Percentiles rank a stretch among this genome's conserved stretches.
These are phyloP conservation scores for Lethrus apterus DNA, from an alignment of 1,140 invertebrate species.

Conservation along the genomic window DNA sequence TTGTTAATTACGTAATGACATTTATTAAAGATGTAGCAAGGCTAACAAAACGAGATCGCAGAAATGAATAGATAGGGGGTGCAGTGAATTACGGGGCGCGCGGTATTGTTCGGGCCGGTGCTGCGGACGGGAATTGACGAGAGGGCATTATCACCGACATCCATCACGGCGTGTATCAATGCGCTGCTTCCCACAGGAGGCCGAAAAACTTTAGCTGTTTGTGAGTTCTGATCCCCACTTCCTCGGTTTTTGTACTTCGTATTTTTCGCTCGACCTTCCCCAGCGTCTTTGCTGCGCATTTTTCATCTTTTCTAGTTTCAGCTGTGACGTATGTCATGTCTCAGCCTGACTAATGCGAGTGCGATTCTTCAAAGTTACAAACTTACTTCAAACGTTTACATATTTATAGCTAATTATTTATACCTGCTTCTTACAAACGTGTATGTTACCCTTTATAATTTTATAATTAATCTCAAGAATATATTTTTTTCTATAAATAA, in stretches of 20 bases:
- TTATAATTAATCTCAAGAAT: no score
- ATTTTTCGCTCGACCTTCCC: constrained; percentile 32
- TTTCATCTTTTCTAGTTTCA: constrained; percentile 41
- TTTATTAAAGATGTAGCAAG: constrained; percentile 19
- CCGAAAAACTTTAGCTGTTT: constrained; percentile 38
- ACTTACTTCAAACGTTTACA: no score
- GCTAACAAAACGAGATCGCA: constrained; percentile 22
- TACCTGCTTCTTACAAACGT: no score
- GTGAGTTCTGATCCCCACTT: constrained; percentile 32
- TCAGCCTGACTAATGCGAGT: constrained; percentile 27
- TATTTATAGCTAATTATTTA: no score
- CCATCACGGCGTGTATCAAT: constrained; percentile 43
- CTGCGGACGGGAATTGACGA: constrained; percentile 43
- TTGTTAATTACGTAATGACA: constrained; percentile 15
- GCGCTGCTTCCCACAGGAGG: constrained; percentile 41
- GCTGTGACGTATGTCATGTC: constrained; percentile 38
- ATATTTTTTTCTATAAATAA: no score
- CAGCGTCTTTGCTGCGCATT: constrained; percentile 31
- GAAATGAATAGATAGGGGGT: constrained; percentile 39
- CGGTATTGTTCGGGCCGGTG: constrained; percentile 40
- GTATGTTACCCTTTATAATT: no score
- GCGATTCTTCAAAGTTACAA: no score
- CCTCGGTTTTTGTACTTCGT: constrained; percentile 35
- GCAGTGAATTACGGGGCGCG: constrained; percentile 37
- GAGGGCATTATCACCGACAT: constrained; percentile 42